Conservation (phyloP, 2,888 invertebrate genomes). For the Drosophila prolongata region DNA sequence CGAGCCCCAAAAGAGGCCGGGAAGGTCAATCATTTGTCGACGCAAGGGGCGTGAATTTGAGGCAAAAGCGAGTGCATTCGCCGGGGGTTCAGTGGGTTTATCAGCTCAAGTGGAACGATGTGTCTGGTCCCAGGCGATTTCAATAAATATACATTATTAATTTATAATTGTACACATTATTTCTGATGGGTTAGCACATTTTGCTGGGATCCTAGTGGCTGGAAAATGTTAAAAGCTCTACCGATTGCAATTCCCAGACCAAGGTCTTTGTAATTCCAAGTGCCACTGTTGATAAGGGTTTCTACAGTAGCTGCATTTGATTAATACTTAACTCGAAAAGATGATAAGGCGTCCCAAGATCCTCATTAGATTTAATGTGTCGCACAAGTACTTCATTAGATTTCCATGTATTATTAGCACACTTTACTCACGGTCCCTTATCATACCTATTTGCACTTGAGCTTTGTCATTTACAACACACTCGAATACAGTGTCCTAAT, state of each 20-base stretch:
- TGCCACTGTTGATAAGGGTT: slow-evolving; percentile 28
- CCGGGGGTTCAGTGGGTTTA: slow-evolving; percentile 25
- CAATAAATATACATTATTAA: slow-evolving; percentile 42
- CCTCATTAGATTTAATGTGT: slow-evolving; percentile 39
- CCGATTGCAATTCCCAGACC: slow-evolving; percentile 29
- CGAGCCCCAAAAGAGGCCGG: slow-evolving; percentile 37
- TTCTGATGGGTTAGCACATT: slow-evolving; percentile 27
- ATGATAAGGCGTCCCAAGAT: slow-evolving; percentile 48
- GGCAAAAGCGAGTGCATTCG: slow-evolving; percentile 15
- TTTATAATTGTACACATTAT: slow-evolving; percentile 12
- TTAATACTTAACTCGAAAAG: slow-evolving; percentile 7
- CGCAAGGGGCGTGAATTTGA: slow-evolving; percentile 5
- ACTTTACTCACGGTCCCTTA: slow-evolving; percentile 2
- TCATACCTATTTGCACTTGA: slow-evolving; percentile 13
- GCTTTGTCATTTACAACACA: slow-evolving; percentile 10
- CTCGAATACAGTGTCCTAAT: slow-evolving; percentile 17
- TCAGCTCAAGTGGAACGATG: slow-evolving; percentile 36
- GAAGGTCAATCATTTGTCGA: slow-evolving; percentile 20
- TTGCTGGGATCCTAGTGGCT: slow-evolving; percentile 57
- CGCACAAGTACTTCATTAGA: slow-evolving; percentile 43
- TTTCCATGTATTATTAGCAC: slow-evolving; percentile 19
- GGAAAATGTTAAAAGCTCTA: slow-evolving; percentile 50
- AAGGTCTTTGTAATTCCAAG: slow-evolving; percentile 46
- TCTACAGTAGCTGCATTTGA: slow-evolving; percentile 28
- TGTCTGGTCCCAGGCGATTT: slow-evolving; percentile 28